Conservation (phyloP, 1,140 invertebrate species). For the Lepidurus apus region DNA sequence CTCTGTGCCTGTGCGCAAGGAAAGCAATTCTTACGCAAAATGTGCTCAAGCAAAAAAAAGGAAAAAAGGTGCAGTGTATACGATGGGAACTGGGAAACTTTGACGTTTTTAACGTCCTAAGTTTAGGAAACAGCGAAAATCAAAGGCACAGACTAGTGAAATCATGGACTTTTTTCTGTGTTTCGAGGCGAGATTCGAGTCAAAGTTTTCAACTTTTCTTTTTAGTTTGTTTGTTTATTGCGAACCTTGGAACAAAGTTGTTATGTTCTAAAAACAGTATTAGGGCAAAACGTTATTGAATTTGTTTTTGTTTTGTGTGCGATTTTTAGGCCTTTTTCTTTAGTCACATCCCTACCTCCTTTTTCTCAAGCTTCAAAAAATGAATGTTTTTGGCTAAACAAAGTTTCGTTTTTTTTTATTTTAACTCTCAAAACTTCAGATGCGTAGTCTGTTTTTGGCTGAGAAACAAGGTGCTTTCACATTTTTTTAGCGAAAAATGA, state of each 20-base stretch:
- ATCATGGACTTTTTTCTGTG: constrained; percentile 20
- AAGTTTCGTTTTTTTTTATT: background rate
- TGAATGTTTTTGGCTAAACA: background rate
- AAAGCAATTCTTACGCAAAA: background rate
- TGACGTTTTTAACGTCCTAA: background rate
- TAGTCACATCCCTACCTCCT: constrained; percentile 17
- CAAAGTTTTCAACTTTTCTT: background rate
- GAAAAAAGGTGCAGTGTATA: background rate
- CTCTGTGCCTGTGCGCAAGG: background rate
- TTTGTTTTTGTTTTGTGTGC: background rate
- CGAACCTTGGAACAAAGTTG: background rate
- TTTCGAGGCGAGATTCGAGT: constrained; percentile 13
- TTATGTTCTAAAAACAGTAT: constrained; percentile 8
- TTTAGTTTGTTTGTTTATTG: background rate
- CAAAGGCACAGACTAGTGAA: constrained; percentile 18
- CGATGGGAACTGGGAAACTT: background rate
- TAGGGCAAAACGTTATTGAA: background rate
- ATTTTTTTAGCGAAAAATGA: background rate
- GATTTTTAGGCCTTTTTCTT: background rate
- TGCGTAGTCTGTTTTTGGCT: background rate
- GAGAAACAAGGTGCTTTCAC: background rate
- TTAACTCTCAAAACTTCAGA: background rate
- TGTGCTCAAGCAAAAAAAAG: background rate
- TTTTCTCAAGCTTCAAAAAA: background rate
- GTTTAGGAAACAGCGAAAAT: constrained; percentile 3